Evolutionary conservation across 1,140 invertebrate genomes (phyloP).

Genomic region (Drosophila leontia): DNA sequence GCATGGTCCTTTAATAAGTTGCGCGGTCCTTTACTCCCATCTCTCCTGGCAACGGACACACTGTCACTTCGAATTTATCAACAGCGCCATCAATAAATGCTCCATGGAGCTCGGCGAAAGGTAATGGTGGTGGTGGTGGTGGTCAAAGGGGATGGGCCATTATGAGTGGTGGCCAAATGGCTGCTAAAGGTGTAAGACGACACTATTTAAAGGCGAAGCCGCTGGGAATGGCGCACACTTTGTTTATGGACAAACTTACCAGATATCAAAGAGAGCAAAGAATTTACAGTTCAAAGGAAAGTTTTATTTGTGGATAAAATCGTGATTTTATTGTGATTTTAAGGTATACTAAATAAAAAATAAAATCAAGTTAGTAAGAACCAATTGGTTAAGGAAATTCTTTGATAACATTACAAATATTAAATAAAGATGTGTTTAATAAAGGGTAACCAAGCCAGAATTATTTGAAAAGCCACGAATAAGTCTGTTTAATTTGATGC

Average conservation of each 20-base stretch:
- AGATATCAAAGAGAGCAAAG: slow-evolving; percentile 13
- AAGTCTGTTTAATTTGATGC: neutral
- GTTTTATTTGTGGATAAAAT: slow-evolving; percentile 1
- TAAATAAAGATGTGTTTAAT: neutral
- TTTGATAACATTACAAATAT: no score
- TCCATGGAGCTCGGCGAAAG: slow-evolving; percentile 34
- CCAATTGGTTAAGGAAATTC: no score
- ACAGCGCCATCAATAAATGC: slow-evolving; percentile 66
- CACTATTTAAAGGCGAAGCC: slow-evolving; percentile 35
- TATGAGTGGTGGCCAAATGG: slow-evolving; percentile 35
- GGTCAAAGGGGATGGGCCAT: slow-evolving; percentile 18
- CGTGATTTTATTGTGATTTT: neutral
- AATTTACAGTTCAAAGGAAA: neutral
- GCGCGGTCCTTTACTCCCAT: slow-evolving; percentile 40
- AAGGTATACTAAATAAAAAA: neutral
- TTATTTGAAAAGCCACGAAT: neutral
- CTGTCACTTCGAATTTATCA: slow-evolving; percentile 70
- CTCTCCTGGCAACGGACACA: slow-evolving; percentile 42
- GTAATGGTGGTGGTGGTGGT: slow-evolving; percentile 6
- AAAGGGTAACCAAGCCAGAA: neutral
- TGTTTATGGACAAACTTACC: slow-evolving; percentile 23
- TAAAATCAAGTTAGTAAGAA: no score
- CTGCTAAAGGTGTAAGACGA: slow-evolving; percentile 38
- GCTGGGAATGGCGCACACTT: neutral
- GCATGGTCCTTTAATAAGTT: slow-evolving; percentile 67